phyloP scores from a whole-genome alignment of 2,888 invertebrate genomes.

The Chaetogeoica ovagalla region DNA sequence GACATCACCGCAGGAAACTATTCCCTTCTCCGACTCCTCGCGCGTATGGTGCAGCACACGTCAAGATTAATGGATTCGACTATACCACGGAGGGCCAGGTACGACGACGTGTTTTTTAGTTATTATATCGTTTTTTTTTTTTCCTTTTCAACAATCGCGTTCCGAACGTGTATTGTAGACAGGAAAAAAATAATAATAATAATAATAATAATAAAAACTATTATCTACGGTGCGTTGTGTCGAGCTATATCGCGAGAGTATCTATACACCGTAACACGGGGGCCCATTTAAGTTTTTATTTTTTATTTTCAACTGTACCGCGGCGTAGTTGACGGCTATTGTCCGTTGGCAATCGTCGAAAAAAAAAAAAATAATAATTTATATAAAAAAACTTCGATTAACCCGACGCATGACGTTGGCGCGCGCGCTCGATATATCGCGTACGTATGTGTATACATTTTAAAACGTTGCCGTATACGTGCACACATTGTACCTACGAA shows the following conservation, averaged over 20 bases:
- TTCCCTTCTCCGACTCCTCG: neutral
- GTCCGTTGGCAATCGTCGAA: constrained; percentile 19
- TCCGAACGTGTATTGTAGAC: neutral
- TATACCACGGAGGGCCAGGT: constrained; percentile 44
- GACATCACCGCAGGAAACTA: constrained; percentile 39
- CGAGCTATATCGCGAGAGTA: neutral
- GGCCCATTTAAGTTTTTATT: constrained; percentile 21
- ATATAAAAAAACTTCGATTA: constrained; percentile 28
- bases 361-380: neutral
- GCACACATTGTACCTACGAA: no score
- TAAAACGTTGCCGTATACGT: no score
- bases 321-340: constrained; percentile 39
- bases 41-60: no score
- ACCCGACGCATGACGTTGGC: constrained; percentile 23
- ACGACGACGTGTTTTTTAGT: constrained; percentile 20
- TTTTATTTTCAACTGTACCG: no score
- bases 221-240: constrained; percentile 22
- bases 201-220: constrained; percentile 4
- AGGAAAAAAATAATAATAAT: constrained; percentile 12
- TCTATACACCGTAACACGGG: neutral
- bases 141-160: constrained; percentile 9
- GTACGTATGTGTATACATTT: no score
- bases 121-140: neutral
- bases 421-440: no score
- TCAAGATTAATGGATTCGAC: constrained; percentile 46